Base-by-base conservation (phyloP, 1,140 invertebrate species). In the Drosophila setifemur region DNA sequence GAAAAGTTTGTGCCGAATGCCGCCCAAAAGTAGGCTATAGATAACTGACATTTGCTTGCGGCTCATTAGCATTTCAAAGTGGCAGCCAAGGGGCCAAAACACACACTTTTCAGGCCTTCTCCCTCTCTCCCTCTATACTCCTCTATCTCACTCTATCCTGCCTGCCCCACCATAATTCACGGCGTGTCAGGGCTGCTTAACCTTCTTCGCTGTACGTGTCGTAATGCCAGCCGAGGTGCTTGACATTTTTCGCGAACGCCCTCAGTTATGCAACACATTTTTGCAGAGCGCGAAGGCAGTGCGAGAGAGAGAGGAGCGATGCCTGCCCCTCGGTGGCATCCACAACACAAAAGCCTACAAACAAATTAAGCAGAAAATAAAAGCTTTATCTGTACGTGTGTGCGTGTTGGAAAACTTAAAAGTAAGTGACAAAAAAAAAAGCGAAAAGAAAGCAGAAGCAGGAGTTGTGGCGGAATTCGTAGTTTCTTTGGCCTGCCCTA, bases 281-380 rank as follows among this genome's bases (percentile, higher is more conserved):
- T 14, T 26, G 21, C 23, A 2, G 1, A 16, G 14, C 8, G 18
- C n/a, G n/a, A n/a, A 2, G 3, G 1, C 1, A n/a, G 6, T 4
- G 25, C 5, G 16, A 4, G 5, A 55, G 26, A 1, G 29, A 19
- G 11, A 33, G 21, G 18, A n/a, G 11, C 44, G 64, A 57, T 70
- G 73, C 58, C 60, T 53, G 55, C 11, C 14, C 11, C 40, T 49
- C 31, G 37, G 14, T 29, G 42, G 47, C 54, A 29, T 14, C 23
- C 23, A 4, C 57, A 39, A 26, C 48, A 77, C 60, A 71, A 79
- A 72, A 58, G 81, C 79, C 78, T 73, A 79, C 55, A 82, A 81
- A 83, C 81, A 79, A 85, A 63, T 83, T 79, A 85, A 86, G 79
- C 81, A 85, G 70, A 78, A 85, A 79, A 85, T 83, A 83, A 83